Percentiles rank a stretch among this genome's conserved stretches.
Conservation (phyloP, 2,888 invertebrate species). For the Clistopyga incitator region DNA sequence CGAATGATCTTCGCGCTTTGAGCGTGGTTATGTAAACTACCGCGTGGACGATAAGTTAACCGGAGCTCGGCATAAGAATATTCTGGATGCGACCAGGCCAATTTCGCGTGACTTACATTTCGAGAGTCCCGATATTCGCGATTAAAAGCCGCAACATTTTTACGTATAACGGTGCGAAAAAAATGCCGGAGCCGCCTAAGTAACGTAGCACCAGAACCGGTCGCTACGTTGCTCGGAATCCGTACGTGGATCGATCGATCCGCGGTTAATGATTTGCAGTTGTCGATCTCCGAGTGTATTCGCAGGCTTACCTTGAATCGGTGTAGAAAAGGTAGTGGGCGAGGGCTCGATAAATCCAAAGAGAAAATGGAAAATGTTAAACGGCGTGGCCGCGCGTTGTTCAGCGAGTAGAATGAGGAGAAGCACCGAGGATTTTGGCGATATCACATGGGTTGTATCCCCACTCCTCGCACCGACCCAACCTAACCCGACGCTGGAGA, state of each 20-base stretch:
- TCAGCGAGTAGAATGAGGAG: constrained; percentile 70
- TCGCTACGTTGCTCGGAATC: neutral
- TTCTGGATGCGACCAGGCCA: neutral
- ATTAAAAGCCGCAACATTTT: neutral
- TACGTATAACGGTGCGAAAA: neutral
- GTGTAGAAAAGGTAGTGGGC: constrained; percentile 33
- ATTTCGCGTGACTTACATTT: neutral
- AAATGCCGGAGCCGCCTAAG: constrained; percentile 19
- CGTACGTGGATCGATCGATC: neutral
- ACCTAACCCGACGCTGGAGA: constrained; percentile 52
- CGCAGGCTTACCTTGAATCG: constrained; percentile 71
- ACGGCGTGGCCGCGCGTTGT: constrained; percentile 75
- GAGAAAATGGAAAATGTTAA: constrained; percentile 73
- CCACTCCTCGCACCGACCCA: constrained; percentile 49
- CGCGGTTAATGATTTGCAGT: constrained; percentile 9
- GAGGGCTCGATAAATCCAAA: constrained; percentile 58
- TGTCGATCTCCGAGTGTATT: neutral
- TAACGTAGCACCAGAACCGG: constrained; percentile 38
- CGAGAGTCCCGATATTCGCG: neutral
- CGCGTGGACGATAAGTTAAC: constrained; percentile 73
- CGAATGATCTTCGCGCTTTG: constrained; percentile 40
- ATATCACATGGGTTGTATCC: constrained; percentile 64
- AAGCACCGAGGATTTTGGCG: constrained; percentile 56
- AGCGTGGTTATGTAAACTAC: constrained; percentile 79
- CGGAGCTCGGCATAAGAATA: neutral